Base-by-base conservation (phyloP, 2,113 vertebrate species). In the Poicephalus gulielmi region DNA sequence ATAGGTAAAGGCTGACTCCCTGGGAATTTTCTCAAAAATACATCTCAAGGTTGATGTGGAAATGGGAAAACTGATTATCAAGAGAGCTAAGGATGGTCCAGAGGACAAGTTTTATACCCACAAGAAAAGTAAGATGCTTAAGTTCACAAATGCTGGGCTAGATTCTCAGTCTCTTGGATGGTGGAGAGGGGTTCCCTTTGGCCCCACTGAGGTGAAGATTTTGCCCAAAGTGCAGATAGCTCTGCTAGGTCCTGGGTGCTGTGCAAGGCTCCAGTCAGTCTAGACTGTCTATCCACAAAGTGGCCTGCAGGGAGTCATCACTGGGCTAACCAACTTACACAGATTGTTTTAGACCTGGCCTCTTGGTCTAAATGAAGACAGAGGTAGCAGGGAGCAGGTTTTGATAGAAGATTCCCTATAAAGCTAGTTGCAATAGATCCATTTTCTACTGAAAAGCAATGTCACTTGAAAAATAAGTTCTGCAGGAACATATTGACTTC, bases 21-120 rank as follows among this genome's bases (percentile, higher is more conserved):
- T 99, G 30, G 99, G 98, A 41, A 99, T 99, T 93, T 97, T 99
- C 78, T 98, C 98, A 76, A 99, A 99, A 97, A 98, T 99, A 92
- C 98, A 99, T 79, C 98, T 99, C 84, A 99, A 99, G 92, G 99
- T 99, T 11, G 99, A 99, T 27, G 99, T 99, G 47, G 99, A 99
- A 97, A 97, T 98, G 75, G 99, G 99, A 81, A 99, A 99, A 92
- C 95, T 99, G 75, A 98, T 98, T 83, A 97, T 99, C 83, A 99
- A 99, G 97, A 99, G 99, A 93, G 98, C 99, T 57, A 99, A 99
- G 97, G 99, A 99, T 46, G 99, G 99, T 4, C 98, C 99, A 13
- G 99, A 99, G 86, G 99, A 99, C 93, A 99, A 99, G 93, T 99
- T 98, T 97, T 99, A 98, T 94, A 98, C 98, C 39, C 99, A 99